Evolutionary conservation across 2,113 vertebrate genomes (phyloP), one percentile per base, ranked within the genome.

Genomic region (Phalacrocorax carbo): DNA sequence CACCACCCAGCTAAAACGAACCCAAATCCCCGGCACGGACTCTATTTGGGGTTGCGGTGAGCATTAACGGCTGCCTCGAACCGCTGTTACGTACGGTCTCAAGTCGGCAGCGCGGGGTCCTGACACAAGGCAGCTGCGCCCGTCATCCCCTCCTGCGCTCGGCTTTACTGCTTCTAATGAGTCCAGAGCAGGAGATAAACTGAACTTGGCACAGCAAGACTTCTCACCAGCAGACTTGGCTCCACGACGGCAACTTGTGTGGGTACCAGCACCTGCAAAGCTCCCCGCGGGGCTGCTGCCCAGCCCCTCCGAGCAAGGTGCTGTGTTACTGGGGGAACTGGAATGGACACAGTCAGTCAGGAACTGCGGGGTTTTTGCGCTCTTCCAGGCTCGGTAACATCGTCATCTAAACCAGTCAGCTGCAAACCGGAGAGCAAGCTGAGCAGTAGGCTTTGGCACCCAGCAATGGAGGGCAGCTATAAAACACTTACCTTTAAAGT

Each of bases 191-290:
- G 64, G 60, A 94, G 83, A 93, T 11, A 76, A 92, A 90, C 86
- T 58, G 40, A 82, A 81, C n/a, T 57, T 83, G 91, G 75, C 76
- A 49, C 2, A 0, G 40, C 20, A 60, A 81, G 62, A n/a, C 52
- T 68, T 76, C 85, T 44, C 66, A 30, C 34, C 4, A 60, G 51
- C 52, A 68, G 75, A 23, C 48, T 13, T 82, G 82, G 88, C 91
- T 96, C 58, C 44, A 18, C 0, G 1, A 79, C 2, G 2, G 79
- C 18, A 7, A 80, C 82, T 54, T 88, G 79, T 48, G 90, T 88
- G 82, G 88, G 88, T 88, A 94, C 4, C 54, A 85, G 71, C 86
- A 94, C 90, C 78, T 91, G 90, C 84, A 95, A 32, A 91, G 83
- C 77, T 73, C 15, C 79, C 54, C 0, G 0, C 1, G 1, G 22